Evolutionary conservation across 1,140 invertebrate genomes (phyloP), one percentile per base, ranked within the genome.

Genomic region (Dermatophagoides farinae): DNA sequence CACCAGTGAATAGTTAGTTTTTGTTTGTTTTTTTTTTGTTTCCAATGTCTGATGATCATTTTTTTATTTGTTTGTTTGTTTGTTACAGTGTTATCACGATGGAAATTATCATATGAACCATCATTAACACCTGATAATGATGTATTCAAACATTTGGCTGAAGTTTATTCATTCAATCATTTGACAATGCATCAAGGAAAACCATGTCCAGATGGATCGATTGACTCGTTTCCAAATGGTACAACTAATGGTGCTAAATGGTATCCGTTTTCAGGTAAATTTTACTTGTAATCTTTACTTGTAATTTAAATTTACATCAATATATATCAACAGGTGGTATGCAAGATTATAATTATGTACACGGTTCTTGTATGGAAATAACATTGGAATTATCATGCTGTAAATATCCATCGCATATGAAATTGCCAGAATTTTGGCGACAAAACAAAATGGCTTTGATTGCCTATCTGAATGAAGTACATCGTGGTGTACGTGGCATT

Each of bases 281-380:
- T n/a, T n/a, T n/a, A n/a, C n/a, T n/a, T n/a, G n/a, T 60, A 47
- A 40, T 57, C 23, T 52, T 46, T 58, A 11, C 16, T 18, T 47
- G 12, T 22, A 11, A 11, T n/a, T n/a, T n/a, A n/a, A n/a, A n/a
- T n/a, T n/a, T n/a, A n/a, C n/a, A n/a, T n/a, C n/a, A n/a, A 49
- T 11, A 18, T 49, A 9, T 49, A 43, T 43, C 41, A 49, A 49
- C 46, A 76, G 74, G 73, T 22, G 79, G 78, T 65, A 89, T 90
- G 86, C 92, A 97, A 76, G 95, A 98, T 71, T 98, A 88, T 74
- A 97, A 97, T 72, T 98, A 98, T 70, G 79, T 97, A 14, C 88
- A 87, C 81, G 90, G 89, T 68, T 93, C 92, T 51, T 95, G 90
- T 70, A 96, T 98, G 86, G 95, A 98, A 76, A 82, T 97, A 18